Conservation (phyloP, 2,113 vertebrate genomes). For the Pachyramphus minor region DNA sequence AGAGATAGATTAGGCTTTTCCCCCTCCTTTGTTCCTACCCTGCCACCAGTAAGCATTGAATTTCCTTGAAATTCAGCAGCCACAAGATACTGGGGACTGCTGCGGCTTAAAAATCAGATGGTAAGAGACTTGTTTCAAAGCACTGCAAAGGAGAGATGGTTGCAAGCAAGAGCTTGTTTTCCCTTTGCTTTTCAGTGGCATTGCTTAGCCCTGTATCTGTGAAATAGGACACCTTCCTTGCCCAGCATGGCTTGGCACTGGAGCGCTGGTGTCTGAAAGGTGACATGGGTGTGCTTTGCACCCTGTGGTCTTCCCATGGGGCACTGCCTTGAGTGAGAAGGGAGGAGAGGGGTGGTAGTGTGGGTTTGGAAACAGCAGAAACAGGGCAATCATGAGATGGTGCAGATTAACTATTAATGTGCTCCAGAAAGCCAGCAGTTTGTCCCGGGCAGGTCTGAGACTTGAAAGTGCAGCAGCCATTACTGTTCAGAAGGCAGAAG, state of each 20-base stretch:
- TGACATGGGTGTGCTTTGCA: not conserved
- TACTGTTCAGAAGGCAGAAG: not conserved
- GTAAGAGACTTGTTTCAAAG: not conserved
- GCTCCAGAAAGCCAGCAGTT: not conserved
- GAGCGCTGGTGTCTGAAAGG: not conserved
- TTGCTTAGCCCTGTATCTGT: not conserved
- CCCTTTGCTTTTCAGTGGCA: not conserved
- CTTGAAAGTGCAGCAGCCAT: not conserved
- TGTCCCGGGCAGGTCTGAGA: not conserved
- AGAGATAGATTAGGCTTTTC: not conserved
- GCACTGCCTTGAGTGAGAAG: not conserved
- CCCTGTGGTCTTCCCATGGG: not conserved
- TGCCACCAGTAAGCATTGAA: not conserved
- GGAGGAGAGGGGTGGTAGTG: not conserved
- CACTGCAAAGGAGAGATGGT: not conserved
- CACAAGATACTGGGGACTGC: not conserved
- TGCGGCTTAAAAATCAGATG: not conserved
- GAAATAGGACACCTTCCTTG: not conserved
- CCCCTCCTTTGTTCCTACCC: not conserved
- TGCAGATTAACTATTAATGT: not conserved
- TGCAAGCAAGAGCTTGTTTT: not conserved
- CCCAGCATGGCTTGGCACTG: not conserved
- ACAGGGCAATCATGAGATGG: not conserved
- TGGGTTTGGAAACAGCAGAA: not conserved
- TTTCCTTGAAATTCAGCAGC: not conserved